Evolutionary conservation across 2,797 vertebrate species (phyloP), one percentile per base, ranked within the genome.

Genomic region (Menidia menidia): DNA sequence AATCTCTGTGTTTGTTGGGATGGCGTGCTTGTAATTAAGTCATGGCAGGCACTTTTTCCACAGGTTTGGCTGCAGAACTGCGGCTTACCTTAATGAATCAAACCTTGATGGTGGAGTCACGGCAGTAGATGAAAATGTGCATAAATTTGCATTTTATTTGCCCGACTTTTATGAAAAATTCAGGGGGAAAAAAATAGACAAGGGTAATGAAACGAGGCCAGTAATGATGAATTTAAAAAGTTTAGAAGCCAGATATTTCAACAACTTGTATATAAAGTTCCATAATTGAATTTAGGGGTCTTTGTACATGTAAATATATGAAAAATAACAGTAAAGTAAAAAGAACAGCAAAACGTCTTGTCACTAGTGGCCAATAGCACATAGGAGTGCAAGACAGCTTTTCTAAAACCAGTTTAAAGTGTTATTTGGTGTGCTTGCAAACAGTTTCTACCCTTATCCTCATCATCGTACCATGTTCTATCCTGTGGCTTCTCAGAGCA

Each of bases 401-500:
- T 10, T 39, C 35, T 25, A 39, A 6, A 6, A 5, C 9, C 9
- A 6, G 35, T 39, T 39, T 39, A 9, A 39, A 9, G 35, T 39
- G 35, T 2, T 30, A 13, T 51, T 14, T 10, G 10, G 35, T 39
- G 15, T 31, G 16, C 13, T 53, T 32, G 6, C 14, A 6, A 1
- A 53, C 30, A 25, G 25, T 25, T 25, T 25, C 25, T 52, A 13
- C 50, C 14, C 12, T 13, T 52, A 30, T 30, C 11, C 19, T 52
- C 50, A 30, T 82, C 25, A 7, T 39, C 35, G 5, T 10, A 39
- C 4, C 35, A 7, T 39, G 35, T 39, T 39, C 6, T 39, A 7
- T 39, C 35, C 35, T 39, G 35, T 2, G 35, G 35, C 9, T 80
- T 58, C 55, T 45, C 59, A 79, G 72, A 67, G 56, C 70, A 68